Percentiles rank a stretch among this genome's conserved stretches.
These are phyloP conservation scores for Neomorphus geoffroyi DNA, from an alignment of 2,797 vertebrate genomes.

Conservation along the genomic window DNA sequence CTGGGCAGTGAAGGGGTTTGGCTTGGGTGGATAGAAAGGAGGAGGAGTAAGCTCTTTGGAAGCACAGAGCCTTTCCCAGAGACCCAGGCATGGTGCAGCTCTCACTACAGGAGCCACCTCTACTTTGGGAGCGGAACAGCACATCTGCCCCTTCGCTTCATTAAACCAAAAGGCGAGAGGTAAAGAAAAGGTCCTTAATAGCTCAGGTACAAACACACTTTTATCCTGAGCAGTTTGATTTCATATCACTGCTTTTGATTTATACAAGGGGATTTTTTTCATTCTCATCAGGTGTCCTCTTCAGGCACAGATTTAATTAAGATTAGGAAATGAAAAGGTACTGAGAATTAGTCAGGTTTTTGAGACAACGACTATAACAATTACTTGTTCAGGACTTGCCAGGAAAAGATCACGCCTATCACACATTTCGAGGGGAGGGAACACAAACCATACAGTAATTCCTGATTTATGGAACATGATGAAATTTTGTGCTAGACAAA, in stretches of 20 bases:
- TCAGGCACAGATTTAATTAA: slow-evolving; percentile 74
- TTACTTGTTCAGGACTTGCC: slow-evolving; percentile 10
- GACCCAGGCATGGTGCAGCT: background rate
- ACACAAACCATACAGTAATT: background rate
- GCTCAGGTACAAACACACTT: slow-evolving; percentile 12
- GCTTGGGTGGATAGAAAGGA: background rate
- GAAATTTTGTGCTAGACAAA: background rate
- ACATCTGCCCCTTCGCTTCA: background rate
- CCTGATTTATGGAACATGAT: background rate
- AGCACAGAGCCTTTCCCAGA: background rate
- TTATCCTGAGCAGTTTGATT: slow-evolving; percentile 6
- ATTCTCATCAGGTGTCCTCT: slow-evolving; percentile 1
- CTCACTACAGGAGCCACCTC: background rate
- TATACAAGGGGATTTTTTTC: background rate
- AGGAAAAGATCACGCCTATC: background rate
- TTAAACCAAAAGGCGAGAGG: background rate
- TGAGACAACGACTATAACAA: slow-evolving; percentile 33
- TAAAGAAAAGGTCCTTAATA: background rate
- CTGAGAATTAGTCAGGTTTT: slow-evolving; percentile 28
- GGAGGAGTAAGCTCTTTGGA: background rate
- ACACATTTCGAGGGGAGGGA: background rate
- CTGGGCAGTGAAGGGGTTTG: background rate
- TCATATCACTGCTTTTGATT: slow-evolving; percentile 51
- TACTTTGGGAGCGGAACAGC: background rate
- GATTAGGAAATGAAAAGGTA: slow-evolving; percentile 65